Evolutionary conservation across 2,797 vertebrate genomes (phyloP), one percentile per base, ranked within the genome.

Genomic region (Xenentodon cancila): DNA sequence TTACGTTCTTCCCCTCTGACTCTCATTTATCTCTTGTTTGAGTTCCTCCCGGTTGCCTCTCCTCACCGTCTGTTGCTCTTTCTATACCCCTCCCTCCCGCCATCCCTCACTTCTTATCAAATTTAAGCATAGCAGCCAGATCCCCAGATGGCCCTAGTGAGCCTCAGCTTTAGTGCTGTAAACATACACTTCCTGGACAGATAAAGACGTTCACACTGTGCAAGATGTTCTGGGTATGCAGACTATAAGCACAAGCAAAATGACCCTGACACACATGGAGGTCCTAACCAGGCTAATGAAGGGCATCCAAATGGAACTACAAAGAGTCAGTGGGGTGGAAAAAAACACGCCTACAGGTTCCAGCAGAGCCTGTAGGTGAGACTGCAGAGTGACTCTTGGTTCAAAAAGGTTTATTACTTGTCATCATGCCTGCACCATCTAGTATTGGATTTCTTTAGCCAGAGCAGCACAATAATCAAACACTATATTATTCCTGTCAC

Each of bases 141-240:
- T 81, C 80, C 71, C 84, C 89, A 91, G 85, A 90, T 88, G 89
- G 88, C 89, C 86, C 56, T 56, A 22, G 61, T 68, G 75, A 90
- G 80, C 71, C 70, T 55, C 4, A 44, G 65, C 69, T 82, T 80
- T 68, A 78, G 78, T 50, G 68, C 70, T 80, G 72, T 55, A 72
- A 78, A 85, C 72, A 69, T 74, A 71, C 59, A 75, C 72, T 83
- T 84, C 77, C 63, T 78, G 75, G 68, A 76, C 68, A 70, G 81
- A 87, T 79, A 86, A 57, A 75, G 69, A 84, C 65, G 68, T 54
- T 76, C 55, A 73, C 66, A 59, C 34, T 32, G 32, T 40, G 63
- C 59, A 69, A 68, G 68, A 75, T 79, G 75, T 50, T 76, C 51
- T 60, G 54, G 52, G 27, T 58, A 37, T 58, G 55, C 60, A 25